phyloP scores from a whole-genome alignment of 2,888 invertebrate species.

The Deilephila elpenor region DNA sequence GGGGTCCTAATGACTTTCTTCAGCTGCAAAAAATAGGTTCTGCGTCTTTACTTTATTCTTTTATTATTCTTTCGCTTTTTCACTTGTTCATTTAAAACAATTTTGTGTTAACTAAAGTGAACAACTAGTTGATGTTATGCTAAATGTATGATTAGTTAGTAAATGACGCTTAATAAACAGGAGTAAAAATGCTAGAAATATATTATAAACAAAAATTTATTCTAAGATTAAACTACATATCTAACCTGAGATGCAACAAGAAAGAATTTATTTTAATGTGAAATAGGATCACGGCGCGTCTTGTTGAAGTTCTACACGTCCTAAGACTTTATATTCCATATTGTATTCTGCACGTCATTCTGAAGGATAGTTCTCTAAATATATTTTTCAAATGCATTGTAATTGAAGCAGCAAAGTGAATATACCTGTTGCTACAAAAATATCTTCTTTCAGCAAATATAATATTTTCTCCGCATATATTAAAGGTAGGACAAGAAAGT shows the following conservation, averaged over 20 bases:
- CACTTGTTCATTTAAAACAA: neutral
- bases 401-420: constrained; percentile 2
- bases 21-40: neutral
- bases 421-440: constrained; percentile 15
- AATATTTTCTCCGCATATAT: constrained; percentile 18
- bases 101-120: neutral
- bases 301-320: too few relatives aligned
- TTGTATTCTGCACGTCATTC: neutral
- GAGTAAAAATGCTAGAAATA: too few relatives aligned
- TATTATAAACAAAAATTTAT: too few relatives aligned
- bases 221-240: too few relatives aligned
- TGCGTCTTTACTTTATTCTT: neutral
- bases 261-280: too few relatives aligned
- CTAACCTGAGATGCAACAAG: too few relatives aligned
- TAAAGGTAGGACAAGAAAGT: constrained; percentile 18
- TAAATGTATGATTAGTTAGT: too few relatives aligned
- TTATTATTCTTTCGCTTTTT: neutral
- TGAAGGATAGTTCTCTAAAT: neutral
- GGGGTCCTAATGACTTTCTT: neutral
- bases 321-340: neutral
- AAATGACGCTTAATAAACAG: too few relatives aligned
- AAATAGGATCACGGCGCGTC: too few relatives aligned
- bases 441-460: constrained; percentile 17
- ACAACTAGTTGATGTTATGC: too few relatives aligned
- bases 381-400: neutral